Conservation (phyloP, 2,797 vertebrate genomes). For the Austrolebias charrua region DNA sequence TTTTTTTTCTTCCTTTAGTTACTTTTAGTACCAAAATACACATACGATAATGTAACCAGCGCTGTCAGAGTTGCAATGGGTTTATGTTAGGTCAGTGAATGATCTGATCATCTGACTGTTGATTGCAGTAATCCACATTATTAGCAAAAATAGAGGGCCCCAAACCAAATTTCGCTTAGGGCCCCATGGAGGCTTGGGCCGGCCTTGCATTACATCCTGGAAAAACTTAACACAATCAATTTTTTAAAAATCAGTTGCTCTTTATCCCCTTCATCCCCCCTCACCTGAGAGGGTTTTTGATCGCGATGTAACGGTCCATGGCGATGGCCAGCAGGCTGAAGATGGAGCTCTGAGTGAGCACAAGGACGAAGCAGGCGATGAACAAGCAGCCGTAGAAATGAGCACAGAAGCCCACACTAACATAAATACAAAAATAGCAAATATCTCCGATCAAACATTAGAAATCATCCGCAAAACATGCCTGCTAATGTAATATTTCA, state of each 20-base stretch:
- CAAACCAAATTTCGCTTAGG: no score
- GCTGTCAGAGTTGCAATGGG: no score
- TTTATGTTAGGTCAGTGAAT: no score
- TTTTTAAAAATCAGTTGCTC: no score
- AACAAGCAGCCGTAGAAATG: conserved; percentile 95
- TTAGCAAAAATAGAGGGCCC: no score
- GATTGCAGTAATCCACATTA: no score
- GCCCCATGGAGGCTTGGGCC: no score
- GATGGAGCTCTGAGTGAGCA: conserved; percentile 97
- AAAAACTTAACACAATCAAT: not conserved
- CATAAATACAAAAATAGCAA: conserved; percentile 2
- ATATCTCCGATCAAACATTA: conserved; percentile 2
- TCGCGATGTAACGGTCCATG: conserved; percentile 94
- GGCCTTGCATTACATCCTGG: no score
- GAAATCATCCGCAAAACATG: not conserved
- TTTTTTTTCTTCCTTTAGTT: no score
- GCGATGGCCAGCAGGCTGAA: conserved; percentile 99
- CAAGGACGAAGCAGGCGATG: conserved; percentile 95
- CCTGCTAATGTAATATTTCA: conserved; percentile 11
- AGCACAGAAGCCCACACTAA: conserved; percentile 93
- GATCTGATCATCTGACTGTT: no score
- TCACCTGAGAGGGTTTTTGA: conserved; percentile 94
- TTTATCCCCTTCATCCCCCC: not conserved
- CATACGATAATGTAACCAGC: no score
- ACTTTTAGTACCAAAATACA: no score